Percentiles rank a stretch among this genome's conserved stretches.
Evolutionary conservation across 2,113 vertebrate genomes (phyloP).

Genomic region (Cygnus atratus): DNA sequence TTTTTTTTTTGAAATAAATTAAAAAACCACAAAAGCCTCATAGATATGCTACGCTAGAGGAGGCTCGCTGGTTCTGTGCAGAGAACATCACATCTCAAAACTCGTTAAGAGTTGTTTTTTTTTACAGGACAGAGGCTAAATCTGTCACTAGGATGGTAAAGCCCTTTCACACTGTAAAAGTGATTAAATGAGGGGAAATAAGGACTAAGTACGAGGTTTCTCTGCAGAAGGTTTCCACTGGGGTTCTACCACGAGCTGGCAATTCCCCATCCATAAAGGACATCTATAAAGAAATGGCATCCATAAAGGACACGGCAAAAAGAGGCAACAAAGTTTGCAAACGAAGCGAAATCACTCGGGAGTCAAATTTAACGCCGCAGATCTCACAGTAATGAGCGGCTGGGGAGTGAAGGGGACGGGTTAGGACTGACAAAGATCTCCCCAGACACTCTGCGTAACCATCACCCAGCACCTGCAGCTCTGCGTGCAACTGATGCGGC

Average conservation of each 20-base stretch:
- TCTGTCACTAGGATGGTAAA: rapidly evolving
- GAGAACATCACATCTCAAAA: not conserved
- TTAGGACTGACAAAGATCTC: not conserved
- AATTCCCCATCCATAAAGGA: not conserved
- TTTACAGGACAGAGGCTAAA: not conserved
- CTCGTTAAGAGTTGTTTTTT: not conserved
- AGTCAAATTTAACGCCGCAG: not conserved
- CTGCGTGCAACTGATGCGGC: rapidly evolving
- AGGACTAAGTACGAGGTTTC: not conserved
- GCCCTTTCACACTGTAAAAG: not conserved
- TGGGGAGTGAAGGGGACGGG: not conserved
- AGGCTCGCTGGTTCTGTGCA: not conserved
- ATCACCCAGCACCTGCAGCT: not conserved
- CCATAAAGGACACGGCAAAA: not conserved
- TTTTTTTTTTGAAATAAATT: not conserved
- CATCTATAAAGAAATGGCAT: not conserved
- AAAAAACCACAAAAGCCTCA: not conserved
- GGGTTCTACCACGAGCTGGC: rapidly evolving
- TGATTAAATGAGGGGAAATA: not conserved
- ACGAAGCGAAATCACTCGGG: rapidly evolving
- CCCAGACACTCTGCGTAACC: rapidly evolving
- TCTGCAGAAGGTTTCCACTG: not conserved
- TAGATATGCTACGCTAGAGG: not conserved
- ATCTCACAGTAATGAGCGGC: rapidly evolving
- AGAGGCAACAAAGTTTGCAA: not conserved